Base-by-base conservation (phyloP, 2,888 invertebrate genomes). In the Brachynemurus nebulosus region DNA sequence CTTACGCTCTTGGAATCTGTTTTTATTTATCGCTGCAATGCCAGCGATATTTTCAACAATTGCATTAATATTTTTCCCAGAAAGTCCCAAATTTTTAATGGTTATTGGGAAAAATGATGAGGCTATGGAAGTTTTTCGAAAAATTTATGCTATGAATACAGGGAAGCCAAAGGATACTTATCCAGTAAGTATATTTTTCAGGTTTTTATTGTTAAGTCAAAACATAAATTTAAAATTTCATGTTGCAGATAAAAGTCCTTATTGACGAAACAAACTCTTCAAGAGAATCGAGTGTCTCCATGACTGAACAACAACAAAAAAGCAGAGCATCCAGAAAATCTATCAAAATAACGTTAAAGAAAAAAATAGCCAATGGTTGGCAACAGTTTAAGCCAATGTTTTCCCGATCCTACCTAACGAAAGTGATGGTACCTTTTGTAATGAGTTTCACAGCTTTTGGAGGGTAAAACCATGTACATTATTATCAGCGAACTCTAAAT, bases 81-180 rank as follows among this genome's bases (percentile, higher is more conserved):
- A 86, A 60, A 86, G 83, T 57, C 86, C 86, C 4, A 83, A 84
- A 61, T 86, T 81, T 61, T 65, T 85, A 3, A 77, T 85, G 72
- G 73, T 79, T 1, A 68, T 75, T 37, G 78, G 80, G 1, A 65
- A 72, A 36, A 76, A 76, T 48, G 70, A 74, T 9, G 75, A 80
- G 54, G 83, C 84, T 0, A 56, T 84, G 51, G 55, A 62, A 3
- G 70, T 82, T 3, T 76, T 84, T 51, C 65, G 65, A 48, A 68
- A 57, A 50, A 80, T 88, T 18, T 86, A 79, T 57, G 57, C 65
- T 1, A 57, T 72, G 42, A 86, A 86, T 55, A 78, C 73, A 1
- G 76, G 81, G 4, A 68, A 71, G 44, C 63, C 75, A 0, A 64
- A 64, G 37, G 70, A 75, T 1, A 69, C 68, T 1, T 86, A 72